Percentiles rank a stretch among this genome's conserved stretches.
Evolutionary conservation across 2,113 vertebrate genomes (phyloP).

Genomic region (Ceuthmochares aereus): DNA sequence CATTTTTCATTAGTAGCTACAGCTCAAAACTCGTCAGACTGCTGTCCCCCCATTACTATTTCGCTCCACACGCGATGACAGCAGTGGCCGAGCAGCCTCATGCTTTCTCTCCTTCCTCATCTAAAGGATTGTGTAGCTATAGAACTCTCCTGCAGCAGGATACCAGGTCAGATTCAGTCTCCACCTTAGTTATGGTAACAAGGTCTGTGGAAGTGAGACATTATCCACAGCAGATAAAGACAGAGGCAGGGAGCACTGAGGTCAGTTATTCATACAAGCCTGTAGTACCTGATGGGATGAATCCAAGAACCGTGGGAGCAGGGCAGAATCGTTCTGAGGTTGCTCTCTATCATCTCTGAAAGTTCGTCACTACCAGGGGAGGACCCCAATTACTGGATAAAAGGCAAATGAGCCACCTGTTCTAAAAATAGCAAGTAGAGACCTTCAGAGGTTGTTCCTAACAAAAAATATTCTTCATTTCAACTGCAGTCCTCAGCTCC

Average conservation of each 20-base stretch:
- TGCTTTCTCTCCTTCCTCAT: background rate
- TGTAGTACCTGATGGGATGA: no score
- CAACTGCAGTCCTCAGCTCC: background rate
- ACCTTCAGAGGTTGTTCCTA: background rate
- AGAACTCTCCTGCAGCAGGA: background rate
- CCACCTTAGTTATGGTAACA: background rate
- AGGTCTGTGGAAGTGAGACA: background rate
- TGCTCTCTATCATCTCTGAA: background rate
- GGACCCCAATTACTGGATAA: accelerated
- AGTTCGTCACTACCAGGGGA: background rate
- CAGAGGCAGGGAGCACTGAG: background rate
- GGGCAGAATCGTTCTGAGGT: background rate
- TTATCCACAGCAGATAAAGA: background rate
- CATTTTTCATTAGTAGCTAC: background rate
- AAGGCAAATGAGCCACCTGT: background rate
- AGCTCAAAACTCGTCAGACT: background rate
- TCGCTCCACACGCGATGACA: accelerated
- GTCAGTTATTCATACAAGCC: background rate
- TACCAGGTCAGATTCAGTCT: background rate
- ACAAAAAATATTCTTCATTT: background rate
- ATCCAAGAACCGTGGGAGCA: accelerated
- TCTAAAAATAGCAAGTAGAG: background rate
- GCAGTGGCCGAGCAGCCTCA: background rate
- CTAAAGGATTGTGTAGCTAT: background rate
- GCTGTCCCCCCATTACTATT: background rate